phyloP scores from a whole-genome alignment of 2,113 vertebrate genomes.

The Myrmecophaga tridactyla region DNA sequence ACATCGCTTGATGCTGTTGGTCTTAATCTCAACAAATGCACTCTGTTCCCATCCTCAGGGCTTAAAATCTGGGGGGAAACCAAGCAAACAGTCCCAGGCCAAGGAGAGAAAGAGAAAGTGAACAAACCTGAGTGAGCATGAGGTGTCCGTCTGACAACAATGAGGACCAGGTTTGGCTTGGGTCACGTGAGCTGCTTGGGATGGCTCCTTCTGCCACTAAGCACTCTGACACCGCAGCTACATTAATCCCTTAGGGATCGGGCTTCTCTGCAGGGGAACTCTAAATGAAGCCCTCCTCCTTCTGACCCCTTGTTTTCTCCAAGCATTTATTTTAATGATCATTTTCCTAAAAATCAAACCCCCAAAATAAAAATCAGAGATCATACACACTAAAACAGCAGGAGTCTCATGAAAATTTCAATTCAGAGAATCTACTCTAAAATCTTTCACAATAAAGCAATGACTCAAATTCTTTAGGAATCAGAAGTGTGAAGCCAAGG shows the following conservation, averaged over 20 bases:
- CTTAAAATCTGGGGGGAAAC: not conserved
- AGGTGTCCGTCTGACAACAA: not conserved
- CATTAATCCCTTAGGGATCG: not conserved
- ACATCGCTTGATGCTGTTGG: not conserved
- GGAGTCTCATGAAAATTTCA: not conserved
- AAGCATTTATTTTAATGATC: not conserved
- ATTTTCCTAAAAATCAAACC: not conserved
- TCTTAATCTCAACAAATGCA: not conserved
- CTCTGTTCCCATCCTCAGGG: not conserved
- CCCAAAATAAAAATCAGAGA: not conserved
- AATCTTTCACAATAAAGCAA: not conserved
- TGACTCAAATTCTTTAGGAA: not conserved
- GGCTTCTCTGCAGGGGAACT: not conserved
- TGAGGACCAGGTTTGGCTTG: not conserved
- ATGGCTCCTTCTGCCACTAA: not conserved
- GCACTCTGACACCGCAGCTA: not conserved
- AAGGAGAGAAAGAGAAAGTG: not conserved
- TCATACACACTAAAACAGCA: not conserved
- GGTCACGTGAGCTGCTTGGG: accelerated
- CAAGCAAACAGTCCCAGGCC: no score
- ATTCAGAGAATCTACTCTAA: not conserved
- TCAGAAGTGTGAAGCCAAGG: not conserved
- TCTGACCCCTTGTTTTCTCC: not conserved
- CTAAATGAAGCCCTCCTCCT: not conserved
- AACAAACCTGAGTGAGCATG: no score